phyloP scores from a whole-genome alignment of 2,113 vertebrate genomes.

The Epinephelus lanceolatus region DNA sequence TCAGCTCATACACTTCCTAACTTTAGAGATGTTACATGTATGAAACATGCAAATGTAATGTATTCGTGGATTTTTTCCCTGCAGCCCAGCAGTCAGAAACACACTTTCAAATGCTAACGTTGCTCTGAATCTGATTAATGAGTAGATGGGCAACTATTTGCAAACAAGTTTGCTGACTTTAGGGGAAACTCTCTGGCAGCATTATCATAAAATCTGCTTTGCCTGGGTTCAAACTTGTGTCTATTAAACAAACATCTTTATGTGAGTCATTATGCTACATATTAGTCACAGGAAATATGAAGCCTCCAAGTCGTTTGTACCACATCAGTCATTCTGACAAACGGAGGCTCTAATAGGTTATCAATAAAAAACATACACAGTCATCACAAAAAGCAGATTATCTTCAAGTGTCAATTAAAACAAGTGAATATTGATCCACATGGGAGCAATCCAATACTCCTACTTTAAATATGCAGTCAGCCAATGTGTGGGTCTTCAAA shows the following conservation, averaged over 20 bases:
- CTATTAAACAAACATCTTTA: neutral
- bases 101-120: no score
- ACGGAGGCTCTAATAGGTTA: neutral
- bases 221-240: neutral
- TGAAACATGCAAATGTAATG: no score
- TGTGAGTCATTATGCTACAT: neutral
- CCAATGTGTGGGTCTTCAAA: conserved; percentile 46
- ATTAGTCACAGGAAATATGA: neutral
- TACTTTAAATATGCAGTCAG: conserved; percentile 27
- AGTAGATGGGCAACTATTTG: neutral
- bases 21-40: no score
- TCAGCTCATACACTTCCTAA: no score
- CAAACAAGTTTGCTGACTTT: neutral
- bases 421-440: conserved; percentile 25
- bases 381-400: neutral
- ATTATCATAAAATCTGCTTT: neutral
- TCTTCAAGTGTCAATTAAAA: conserved; percentile 20
- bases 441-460: neutral
- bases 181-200: neutral
- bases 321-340: neutral
- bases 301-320: neutral
- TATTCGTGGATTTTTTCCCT: no score
- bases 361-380: neutral
- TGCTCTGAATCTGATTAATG: neutral
- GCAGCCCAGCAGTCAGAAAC: neutral